phyloP scores from a whole-genome alignment of 2,797 vertebrate species.

The Eupleurogrammus muticus region DNA sequence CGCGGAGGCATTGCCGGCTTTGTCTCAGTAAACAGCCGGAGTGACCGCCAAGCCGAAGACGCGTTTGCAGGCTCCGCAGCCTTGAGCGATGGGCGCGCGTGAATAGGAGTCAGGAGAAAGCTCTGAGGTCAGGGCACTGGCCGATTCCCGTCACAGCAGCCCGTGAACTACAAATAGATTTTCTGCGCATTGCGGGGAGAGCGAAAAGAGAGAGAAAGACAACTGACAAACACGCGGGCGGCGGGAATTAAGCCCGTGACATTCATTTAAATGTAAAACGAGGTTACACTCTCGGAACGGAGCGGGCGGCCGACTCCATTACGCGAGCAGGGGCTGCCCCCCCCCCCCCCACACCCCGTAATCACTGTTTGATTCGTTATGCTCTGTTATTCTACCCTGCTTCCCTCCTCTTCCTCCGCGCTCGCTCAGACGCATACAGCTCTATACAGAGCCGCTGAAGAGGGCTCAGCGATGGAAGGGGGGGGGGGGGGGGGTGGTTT shows the following conservation, averaged over 20 bases:
- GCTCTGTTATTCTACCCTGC: neutral
- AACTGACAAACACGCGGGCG: constrained; percentile 23
- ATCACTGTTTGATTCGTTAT: constrained; percentile 19
- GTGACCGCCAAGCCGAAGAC: neutral
- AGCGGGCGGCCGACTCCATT: neutral
- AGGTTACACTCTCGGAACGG: constrained; percentile 20
- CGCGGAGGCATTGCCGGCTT: neutral
- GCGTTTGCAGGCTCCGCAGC: constrained; percentile 10
- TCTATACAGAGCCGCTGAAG: constrained; percentile 31
- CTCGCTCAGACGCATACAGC: constrained; percentile 10
- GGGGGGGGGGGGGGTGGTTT: constrained; percentile 17
- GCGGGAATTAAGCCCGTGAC: constrained; percentile 28
- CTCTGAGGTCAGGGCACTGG: constrained; percentile 42
- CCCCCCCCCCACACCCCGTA: constrained; percentile 20
- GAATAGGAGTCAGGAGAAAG: constrained; percentile 30
- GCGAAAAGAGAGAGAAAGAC: constrained; percentile 27
- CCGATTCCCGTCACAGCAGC: constrained; percentile 31
- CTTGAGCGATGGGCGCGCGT: constrained; percentile 32
- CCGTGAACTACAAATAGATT: constrained; percentile 28
- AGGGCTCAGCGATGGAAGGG: constrained; percentile 3
- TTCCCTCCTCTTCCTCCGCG: constrained; percentile 6
- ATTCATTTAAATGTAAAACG: constrained; percentile 53
- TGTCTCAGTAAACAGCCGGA: constrained; percentile 8
- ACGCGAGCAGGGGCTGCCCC: constrained; percentile 16
- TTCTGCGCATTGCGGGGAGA: constrained; percentile 5